Base-by-base conservation (phyloP, 2,797 vertebrate genomes). In the Dromococcyx pavoninus region DNA sequence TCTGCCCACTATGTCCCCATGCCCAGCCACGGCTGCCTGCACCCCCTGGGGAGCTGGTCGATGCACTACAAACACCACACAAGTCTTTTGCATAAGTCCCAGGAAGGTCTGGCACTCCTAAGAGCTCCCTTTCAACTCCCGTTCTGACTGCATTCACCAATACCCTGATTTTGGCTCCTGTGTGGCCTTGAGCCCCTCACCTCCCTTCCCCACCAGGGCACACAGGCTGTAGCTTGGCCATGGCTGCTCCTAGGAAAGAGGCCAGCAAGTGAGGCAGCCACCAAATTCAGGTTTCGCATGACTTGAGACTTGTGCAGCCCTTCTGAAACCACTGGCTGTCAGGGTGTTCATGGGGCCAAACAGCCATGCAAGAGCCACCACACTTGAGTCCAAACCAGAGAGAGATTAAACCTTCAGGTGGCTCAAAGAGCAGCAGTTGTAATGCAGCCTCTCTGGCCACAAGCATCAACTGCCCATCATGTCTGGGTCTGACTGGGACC, bases 341-440 rank as follows among this genome's bases (percentile, higher is more conserved):
- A 5, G 73, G 81, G 64, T 62, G 83, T 66, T 89, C 86, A 6
- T 25, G 8, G 85, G 58, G 75, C 85, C 86, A 93, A 96, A 84
- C 65, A 95, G 86, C 90, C 61, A 44, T 46, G 67, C 85, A 61
- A 24, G 60, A 94, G 84, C 30, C 12, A 1, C 82, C 17, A 35
- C 4, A 10, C 92, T 51, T 44, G 83, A 93, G 85, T 71, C 32
- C 78, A 78, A 65, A 66, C 16, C 54, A 71, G 83, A 75, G 60
- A 75, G 60, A 83, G 76, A 86, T 94, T 93, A 96, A 95, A 94
- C 92, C 93, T 94, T 92, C 88, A 88, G 79, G 89, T 91, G 93
- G 77, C 46, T 94, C 30, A 73, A 82, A 53, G 1, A 3, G 13
- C 60, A 5, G 6, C 1, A 3, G 28, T 7, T 17, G 13, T 37